Evolutionary conservation across 1,140 invertebrate genomes (phyloP).

Genomic region (Anastrepha obliqua): DNA sequence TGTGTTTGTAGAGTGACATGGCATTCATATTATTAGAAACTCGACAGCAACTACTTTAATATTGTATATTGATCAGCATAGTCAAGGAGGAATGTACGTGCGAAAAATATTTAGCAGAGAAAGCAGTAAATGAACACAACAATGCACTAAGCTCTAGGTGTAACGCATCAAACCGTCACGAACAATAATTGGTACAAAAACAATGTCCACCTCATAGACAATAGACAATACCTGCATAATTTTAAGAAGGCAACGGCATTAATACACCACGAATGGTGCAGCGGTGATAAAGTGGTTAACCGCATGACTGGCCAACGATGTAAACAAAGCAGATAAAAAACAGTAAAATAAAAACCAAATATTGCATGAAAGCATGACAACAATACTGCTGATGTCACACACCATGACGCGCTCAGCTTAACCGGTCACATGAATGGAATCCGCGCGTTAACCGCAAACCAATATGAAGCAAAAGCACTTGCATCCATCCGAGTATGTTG

Average conservation of each 20-base stretch:
- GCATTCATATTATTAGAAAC: too few species aligned
- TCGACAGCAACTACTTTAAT: too few species aligned
- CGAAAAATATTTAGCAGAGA: too few species aligned
- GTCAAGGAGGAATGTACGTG: too few species aligned
- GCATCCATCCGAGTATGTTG: not conserved
- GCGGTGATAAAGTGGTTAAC: conserved; percentile 30
- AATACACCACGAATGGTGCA: not conserved
- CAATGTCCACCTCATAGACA: too few species aligned
- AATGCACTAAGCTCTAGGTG: too few species aligned
- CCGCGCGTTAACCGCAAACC: conserved; percentile 8
- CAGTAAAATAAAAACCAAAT: not conserved
- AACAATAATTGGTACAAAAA: too few species aligned
- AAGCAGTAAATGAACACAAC: too few species aligned
- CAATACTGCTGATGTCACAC: not conserved
- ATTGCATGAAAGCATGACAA: not conserved
- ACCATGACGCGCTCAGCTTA: not conserved
- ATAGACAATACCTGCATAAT: too few species aligned
- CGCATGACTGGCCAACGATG: conserved; percentile 27
- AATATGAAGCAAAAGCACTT: not conserved
- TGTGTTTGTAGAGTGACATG: too few species aligned
- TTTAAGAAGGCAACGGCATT: not conserved
- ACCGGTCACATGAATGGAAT: not conserved
- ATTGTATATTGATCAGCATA: too few species aligned
- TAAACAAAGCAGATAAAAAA: not conserved
- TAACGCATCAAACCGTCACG: too few species aligned